Conservation (phyloP, 2,888 invertebrate species). For the Eristalis intricaria region DNA sequence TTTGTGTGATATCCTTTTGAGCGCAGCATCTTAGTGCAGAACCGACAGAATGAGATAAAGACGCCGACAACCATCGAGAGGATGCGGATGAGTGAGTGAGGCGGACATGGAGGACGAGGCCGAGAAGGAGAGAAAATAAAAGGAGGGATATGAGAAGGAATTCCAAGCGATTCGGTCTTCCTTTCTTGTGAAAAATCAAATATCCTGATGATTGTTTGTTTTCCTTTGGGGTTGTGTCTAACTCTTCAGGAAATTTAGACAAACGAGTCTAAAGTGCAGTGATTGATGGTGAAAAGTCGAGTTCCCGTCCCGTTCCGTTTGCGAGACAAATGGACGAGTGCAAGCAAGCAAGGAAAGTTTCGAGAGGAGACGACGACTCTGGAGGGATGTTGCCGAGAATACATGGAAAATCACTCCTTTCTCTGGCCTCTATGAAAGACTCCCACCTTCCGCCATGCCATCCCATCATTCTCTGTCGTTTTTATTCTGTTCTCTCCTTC, state of each 20-base stretch:
- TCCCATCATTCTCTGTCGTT: not conserved
- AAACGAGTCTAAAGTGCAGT: slow-evolving; percentile 72
- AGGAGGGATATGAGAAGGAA: slow-evolving; percentile 43
- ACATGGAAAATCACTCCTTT: slow-evolving; percentile 42
- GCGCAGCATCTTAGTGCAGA: not conserved
- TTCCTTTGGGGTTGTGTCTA: slow-evolving; percentile 72
- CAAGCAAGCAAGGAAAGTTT: slow-evolving; percentile 49
- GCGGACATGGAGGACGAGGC: too few species aligned
- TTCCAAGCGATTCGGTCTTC: slow-evolving; percentile 47
- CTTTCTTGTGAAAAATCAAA: slow-evolving; percentile 67
- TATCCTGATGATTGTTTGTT: slow-evolving; percentile 72
- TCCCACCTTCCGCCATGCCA: too few species aligned
- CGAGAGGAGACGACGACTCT: slow-evolving; percentile 18
- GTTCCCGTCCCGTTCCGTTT: not conserved
- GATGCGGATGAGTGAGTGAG: too few species aligned
- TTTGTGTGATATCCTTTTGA: slow-evolving; percentile 51
- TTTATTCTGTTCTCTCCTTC: slow-evolving; percentile 23
- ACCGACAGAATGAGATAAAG: not conserved
- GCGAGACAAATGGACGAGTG: slow-evolving; percentile 35
- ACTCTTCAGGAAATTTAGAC: slow-evolving; percentile 72
- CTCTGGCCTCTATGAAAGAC: too few species aligned
- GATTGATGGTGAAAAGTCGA: slow-evolving; percentile 72
- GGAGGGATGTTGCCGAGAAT: slow-evolving; percentile 58
- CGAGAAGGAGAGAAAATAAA: not conserved
- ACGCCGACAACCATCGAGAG: not conserved